These are phyloP conservation scores for Drosophila gaucha DNA, from an alignment of 2,888 invertebrate species.

Conservation along the genomic window DNA sequence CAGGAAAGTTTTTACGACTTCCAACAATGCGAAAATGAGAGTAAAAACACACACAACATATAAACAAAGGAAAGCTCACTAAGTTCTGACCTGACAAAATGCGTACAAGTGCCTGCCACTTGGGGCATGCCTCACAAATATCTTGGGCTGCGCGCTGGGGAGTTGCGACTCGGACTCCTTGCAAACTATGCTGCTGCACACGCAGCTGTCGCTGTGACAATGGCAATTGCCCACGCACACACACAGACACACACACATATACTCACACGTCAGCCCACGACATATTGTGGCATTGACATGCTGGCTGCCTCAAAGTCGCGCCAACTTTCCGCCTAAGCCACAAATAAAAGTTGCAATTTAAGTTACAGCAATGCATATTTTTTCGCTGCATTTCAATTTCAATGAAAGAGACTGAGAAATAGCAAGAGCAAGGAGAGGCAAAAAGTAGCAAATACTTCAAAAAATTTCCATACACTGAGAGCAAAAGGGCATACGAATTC, in stretches of 20 bases:
- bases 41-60: conserved; percentile 12
- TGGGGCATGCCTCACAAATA: conserved; percentile 34
- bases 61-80: conserved; percentile 33
- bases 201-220: conserved; percentile 40
- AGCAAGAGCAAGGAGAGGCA: not conserved
- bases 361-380: conserved; percentile 33
- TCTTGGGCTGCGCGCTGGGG: conserved; percentile 2
- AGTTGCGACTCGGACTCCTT: conserved; percentile 1
- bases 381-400: conserved; percentile 11
- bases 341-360: conserved; percentile 36
- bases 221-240: conserved; percentile 42
- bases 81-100: conserved; percentile 21
- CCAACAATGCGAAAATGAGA: conserved; percentile 28
- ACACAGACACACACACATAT: not conserved
- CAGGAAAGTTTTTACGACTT: conserved; percentile 61
- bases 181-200: conserved; percentile 1
- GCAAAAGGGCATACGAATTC: not conserved
- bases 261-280: conserved; percentile 21
- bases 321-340: conserved; percentile 11
- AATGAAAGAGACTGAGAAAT: not conserved
- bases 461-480: too few species aligned
- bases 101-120: conserved; percentile 19
- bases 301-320: conserved; percentile 2
- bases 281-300: conserved; percentile 30
- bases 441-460: too few species aligned